phyloP scores from a whole-genome alignment of 1,140 invertebrate species.

The Nasonia giraulti region DNA sequence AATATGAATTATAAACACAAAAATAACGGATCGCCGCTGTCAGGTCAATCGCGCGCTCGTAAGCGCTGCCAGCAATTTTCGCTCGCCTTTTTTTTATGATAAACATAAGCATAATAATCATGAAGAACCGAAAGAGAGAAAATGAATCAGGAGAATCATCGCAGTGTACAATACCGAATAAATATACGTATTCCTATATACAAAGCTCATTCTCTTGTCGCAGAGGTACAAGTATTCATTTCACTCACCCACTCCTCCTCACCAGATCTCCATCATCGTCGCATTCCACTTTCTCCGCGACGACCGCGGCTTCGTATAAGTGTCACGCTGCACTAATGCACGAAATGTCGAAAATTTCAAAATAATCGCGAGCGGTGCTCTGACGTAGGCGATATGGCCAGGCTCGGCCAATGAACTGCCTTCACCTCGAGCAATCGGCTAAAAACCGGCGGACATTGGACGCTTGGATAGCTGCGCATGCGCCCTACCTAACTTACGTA shows the following conservation, averaged over 20 bases:
- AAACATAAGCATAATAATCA: constrained; percentile 14
- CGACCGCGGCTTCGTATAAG: no score
- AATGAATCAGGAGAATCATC: background rate
- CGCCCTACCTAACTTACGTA: background rate
- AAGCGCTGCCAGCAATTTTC: constrained; percentile 38
- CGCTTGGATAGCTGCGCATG: constrained; percentile 7
- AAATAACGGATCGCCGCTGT: background rate
- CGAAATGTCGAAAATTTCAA: background rate
- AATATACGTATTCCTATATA: constrained; percentile 51
- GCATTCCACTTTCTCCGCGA: background rate
- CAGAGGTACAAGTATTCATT: background rate
- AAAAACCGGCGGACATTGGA: constrained; percentile 9
- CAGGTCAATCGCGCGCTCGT: constrained; percentile 38
- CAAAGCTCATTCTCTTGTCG: background rate
- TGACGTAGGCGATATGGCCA: constrained; percentile 1
- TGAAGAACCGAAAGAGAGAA: background rate
- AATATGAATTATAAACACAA: constrained; percentile 2
- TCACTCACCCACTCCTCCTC: background rate
- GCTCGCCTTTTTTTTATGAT: constrained; percentile 36
- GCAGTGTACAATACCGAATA: constrained; percentile 50
- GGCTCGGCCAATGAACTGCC: background rate
- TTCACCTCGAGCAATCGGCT: background rate
- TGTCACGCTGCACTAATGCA: no score
- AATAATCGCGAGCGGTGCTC: background rate
- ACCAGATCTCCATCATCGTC: background rate